These are phyloP conservation scores for Muscicapa striata DNA, from an alignment of 2,797 vertebrate species.

Conservation along the genomic window DNA sequence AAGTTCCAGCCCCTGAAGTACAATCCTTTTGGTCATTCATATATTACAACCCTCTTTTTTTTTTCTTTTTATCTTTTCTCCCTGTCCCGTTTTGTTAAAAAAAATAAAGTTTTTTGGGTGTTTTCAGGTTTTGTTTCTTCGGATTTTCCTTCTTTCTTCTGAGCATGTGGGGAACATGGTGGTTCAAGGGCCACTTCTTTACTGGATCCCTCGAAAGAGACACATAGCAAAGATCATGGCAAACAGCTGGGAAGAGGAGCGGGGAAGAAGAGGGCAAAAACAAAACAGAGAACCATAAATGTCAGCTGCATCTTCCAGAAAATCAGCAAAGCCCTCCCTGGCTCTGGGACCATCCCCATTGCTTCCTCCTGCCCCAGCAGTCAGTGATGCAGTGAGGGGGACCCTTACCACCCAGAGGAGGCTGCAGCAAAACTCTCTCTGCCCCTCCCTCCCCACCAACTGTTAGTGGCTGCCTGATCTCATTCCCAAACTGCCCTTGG, in stretches of 20 bases:
- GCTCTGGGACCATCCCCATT: too few species aligned
- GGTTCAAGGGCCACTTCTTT: conserved; percentile 44
- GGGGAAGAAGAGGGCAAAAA: neutral
- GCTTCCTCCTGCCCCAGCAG: neutral
- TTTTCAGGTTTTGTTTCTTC: conserved; percentile 29
- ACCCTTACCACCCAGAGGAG: neutral
- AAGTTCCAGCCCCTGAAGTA: conserved; percentile 91
- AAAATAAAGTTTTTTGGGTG: conserved; percentile 68
- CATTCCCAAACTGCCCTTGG: neutral
- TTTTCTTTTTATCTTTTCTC: neutral
- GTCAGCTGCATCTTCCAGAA: neutral
- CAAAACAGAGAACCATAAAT: neutral
- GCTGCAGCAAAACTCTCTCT: neutral
- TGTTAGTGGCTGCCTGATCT: neutral
- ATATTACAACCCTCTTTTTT: conserved; percentile 75
- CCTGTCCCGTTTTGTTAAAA: conserved; percentile 63
- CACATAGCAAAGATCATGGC: conserved; percentile 96
- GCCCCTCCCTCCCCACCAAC: too few species aligned
- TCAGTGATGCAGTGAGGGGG: rapidly evolving
- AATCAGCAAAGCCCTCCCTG: neutral
- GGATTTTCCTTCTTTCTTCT: conserved; percentile 65
- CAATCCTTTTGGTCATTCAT: conserved; percentile 77
- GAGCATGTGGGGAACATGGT: neutral
- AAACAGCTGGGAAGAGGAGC: conserved; percentile 80
- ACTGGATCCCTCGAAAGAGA: conserved; percentile 92